phyloP scores from a whole-genome alignment of 2,888 invertebrate genomes.

The Hymenopus coronatus region DNA sequence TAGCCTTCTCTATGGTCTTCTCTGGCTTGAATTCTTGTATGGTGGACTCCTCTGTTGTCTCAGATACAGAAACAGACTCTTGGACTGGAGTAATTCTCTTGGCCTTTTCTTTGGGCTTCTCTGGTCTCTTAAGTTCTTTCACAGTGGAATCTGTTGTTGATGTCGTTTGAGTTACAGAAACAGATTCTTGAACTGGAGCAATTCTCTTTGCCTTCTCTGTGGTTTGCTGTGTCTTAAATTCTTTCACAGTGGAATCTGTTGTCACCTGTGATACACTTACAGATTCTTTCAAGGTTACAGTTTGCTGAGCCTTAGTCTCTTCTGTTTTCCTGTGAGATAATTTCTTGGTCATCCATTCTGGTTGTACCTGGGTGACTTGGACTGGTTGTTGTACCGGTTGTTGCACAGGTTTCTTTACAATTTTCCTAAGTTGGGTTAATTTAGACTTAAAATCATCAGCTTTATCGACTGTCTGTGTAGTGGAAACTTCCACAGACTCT shows the following conservation, averaged over 20 bases:
- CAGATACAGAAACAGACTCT: slow-evolving; percentile 38
- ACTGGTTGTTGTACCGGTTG: slow-evolving; percentile 40
- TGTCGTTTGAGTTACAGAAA: slow-evolving; percentile 37
- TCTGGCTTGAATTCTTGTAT: slow-evolving; percentile 34
- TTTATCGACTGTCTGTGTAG: slow-evolving; percentile 59
- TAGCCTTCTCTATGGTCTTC: slow-evolving; percentile 43
- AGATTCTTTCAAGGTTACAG: slow-evolving; percentile 40
- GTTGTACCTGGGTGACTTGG: slow-evolving; percentile 37
- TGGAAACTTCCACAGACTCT: slow-evolving; percentile 59
- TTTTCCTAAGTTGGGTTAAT: background rate
- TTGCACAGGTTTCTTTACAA: slow-evolving; percentile 36
- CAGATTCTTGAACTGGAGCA: slow-evolving; percentile 39
- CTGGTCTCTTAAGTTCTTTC: slow-evolving; percentile 33
- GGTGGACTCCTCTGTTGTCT: slow-evolving; percentile 33
- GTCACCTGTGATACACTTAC: slow-evolving; percentile 38
- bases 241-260: slow-evolving; percentile 35
- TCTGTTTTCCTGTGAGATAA: slow-evolving; percentile 37
- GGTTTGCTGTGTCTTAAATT: slow-evolving; percentile 35
- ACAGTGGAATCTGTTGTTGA: slow-evolving; percentile 29
- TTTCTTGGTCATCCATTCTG: slow-evolving; percentile 35
- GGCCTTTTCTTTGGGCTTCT: slow-evolving; percentile 42
- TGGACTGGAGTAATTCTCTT: slow-evolving; percentile 41
- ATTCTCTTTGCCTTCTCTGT: slow-evolving; percentile 44
- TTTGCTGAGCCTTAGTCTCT: slow-evolving; percentile 44
- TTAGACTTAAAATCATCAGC: slow-evolving; percentile 40